phyloP scores from a whole-genome alignment of 2,113 vertebrate species.

The Bufo bufo region DNA sequence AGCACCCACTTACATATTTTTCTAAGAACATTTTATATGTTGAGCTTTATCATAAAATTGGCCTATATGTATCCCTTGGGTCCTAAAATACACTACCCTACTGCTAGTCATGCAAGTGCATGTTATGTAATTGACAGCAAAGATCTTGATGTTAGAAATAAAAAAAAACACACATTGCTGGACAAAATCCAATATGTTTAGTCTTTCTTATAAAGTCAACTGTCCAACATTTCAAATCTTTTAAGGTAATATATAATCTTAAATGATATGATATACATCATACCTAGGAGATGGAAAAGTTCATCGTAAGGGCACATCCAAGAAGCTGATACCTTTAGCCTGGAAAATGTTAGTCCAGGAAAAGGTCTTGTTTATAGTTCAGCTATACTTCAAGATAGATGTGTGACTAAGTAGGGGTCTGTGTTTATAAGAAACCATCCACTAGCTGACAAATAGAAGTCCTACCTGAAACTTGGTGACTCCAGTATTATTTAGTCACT shows the following conservation, averaged over 20 bases:
- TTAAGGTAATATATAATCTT: not conserved
- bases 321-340: not conserved
- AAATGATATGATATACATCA: not conserved
- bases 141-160: not conserved
- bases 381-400: not conserved
- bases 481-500: not conserved
- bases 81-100: too few relatives aligned
- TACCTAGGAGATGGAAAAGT: not conserved
- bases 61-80: too few relatives aligned
- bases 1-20: too few relatives aligned
- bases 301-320: not conserved
- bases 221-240: not conserved
- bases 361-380: not conserved
- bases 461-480: not conserved
- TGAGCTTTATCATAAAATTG: too few relatives aligned
- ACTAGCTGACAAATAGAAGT: not conserved
- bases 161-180: not conserved
- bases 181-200: not conserved
- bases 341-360: not conserved
- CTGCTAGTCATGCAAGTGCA: too few relatives aligned
- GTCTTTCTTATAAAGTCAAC: not conserved
- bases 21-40: too few relatives aligned
- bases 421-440: not conserved
- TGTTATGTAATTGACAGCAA: not conserved
- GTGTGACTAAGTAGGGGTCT: not conserved